These are phyloP conservation scores for Phyllostomus discolor DNA, from an alignment of 2,113 vertebrate genomes.

Conservation along the genomic window DNA sequence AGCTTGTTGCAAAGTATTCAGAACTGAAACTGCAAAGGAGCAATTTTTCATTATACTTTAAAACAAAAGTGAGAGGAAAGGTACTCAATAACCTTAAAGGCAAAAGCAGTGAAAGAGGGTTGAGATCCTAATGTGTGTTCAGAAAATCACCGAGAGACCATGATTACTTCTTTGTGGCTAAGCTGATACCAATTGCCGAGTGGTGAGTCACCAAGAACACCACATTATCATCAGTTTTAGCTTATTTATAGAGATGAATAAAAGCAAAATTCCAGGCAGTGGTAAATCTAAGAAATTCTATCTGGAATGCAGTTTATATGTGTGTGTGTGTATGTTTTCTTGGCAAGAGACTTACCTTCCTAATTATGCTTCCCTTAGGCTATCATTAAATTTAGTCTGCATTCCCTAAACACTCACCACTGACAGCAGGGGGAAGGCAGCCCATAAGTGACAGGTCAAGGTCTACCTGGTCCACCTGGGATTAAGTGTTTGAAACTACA, in stretches of 20 bases:
- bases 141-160: not conserved
- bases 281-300: constrained; percentile 45
- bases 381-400: constrained; percentile 51
- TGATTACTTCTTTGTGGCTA: not conserved
- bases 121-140: not conserved
- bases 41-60: constrained; percentile 3
- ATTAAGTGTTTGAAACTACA: constrained; percentile 11
- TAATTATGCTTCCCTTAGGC: constrained; percentile 50
- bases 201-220: not conserved
- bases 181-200: not conserved
- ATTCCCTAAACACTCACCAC: constrained; percentile 4
- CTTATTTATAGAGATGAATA: not conserved
- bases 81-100: not conserved
- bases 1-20: not conserved
- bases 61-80: not conserved
- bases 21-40: not conserved
- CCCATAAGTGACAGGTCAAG: not conserved
- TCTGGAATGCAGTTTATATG: constrained; percentile 50
- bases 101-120: not conserved
- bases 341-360: constrained; percentile 55
- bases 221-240: not conserved
- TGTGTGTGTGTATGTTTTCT: not conserved
- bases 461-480: not conserved
- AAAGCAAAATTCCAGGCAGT: constrained; percentile 26
- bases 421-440: not conserved